phyloP scores from a whole-genome alignment of 1,140 invertebrate species.

The Neodiprion virginianus region DNA sequence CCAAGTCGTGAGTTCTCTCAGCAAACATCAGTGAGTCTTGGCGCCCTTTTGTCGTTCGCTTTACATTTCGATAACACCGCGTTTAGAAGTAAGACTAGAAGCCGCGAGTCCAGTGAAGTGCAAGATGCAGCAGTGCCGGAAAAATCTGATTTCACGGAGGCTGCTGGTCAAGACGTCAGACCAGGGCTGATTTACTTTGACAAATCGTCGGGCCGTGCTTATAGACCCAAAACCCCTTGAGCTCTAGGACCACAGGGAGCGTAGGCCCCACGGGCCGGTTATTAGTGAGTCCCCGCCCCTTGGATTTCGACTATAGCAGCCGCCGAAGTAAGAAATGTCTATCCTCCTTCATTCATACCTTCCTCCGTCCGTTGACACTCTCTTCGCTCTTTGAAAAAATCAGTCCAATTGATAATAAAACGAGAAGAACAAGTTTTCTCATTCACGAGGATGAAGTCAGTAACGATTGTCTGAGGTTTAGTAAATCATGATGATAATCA shows the following conservation, averaged over 20 bases:
- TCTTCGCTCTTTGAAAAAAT: too few species aligned
- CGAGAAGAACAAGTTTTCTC: too few species aligned
- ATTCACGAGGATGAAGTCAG: too few species aligned
- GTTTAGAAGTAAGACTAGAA: not conserved
- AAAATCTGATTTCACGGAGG: not conserved
- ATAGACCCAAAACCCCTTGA: not conserved
- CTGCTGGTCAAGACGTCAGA: not conserved
- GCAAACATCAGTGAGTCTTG: too few species aligned
- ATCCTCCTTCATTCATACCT: not conserved
- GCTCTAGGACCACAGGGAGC: not conserved
- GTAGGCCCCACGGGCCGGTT: not conserved
- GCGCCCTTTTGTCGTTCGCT: too few species aligned
- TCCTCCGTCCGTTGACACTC: not conserved
- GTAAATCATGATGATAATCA: too few species aligned
- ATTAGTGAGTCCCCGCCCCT: not conserved
- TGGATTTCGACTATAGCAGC: not conserved
- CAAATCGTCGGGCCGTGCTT: not conserved
- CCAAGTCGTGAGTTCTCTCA: too few species aligned
- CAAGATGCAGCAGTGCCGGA: not conserved
- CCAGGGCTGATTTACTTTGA: slow-evolving; percentile 5
- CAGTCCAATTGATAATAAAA: too few species aligned
- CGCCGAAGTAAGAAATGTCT: not conserved
- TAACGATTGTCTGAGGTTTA: too few species aligned
- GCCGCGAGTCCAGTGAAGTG: not conserved
- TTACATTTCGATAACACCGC: too few species aligned